phyloP scores from a whole-genome alignment of 2,797 vertebrate species.

The Esox lucius region DNA sequence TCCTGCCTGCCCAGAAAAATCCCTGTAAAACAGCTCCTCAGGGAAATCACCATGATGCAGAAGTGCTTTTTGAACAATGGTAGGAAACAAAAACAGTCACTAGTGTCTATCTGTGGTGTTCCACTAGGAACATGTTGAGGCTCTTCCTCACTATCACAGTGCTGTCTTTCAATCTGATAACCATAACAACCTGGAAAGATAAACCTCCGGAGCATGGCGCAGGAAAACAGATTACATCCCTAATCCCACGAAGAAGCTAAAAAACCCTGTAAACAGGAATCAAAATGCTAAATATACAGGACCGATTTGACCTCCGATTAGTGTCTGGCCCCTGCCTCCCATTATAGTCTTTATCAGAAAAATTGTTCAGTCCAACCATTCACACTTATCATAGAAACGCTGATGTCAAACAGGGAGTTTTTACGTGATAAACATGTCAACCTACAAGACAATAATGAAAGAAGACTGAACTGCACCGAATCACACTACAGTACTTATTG shows the following conservation, averaged over 20 bases:
- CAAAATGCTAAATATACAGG: neutral
- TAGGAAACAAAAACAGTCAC: constrained; percentile 12
- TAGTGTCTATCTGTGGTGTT: neutral
- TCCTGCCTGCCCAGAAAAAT: constrained; percentile 37
- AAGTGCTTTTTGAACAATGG: constrained; percentile 42
- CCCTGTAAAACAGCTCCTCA: neutral
- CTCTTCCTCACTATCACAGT: constrained; percentile 11
- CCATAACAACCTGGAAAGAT: constrained; percentile 5
- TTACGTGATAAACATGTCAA: neutral
- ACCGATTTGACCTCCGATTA: neutral
- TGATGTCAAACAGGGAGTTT: neutral
- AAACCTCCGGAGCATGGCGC: neutral
- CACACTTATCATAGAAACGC: neutral
- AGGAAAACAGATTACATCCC: constrained; percentile 26
- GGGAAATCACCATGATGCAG: constrained; percentile 51
- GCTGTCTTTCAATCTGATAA: constrained; percentile 27
- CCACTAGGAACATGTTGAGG: neutral
- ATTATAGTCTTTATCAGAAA: neutral
- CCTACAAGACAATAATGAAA: neutral
- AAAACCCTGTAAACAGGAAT: neutral
- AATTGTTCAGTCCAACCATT: neutral
- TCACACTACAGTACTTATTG: neutral
- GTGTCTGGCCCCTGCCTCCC: neutral
- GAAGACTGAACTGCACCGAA: neutral
- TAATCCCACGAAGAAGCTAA: neutral